Evolutionary conservation across 2,113 vertebrate genomes (phyloP).

Genomic region (Falco punctatus): DNA sequence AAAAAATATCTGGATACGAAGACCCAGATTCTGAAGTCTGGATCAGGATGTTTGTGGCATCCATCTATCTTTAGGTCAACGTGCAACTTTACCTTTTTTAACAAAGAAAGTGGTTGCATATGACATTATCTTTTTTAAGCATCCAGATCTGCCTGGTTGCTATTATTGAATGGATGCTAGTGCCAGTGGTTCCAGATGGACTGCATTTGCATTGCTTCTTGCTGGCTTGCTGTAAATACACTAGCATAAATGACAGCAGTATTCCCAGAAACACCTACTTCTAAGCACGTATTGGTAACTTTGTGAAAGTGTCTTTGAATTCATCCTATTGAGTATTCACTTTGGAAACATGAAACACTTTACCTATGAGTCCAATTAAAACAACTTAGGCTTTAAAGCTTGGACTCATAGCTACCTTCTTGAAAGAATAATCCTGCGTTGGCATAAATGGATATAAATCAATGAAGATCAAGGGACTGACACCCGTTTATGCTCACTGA

Average conservation of each 20-base stretch:
- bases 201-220: not conserved
- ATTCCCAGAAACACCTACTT: not conserved
- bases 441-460: slow-evolving; percentile 13
- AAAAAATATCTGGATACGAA: not conserved
- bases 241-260: not conserved
- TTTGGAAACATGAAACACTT: slow-evolving; percentile 2
- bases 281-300: not conserved
- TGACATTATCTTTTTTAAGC: not conserved
- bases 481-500: not conserved
- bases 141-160: not conserved
- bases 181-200: not conserved
- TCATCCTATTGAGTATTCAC: not conserved
- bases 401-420: not conserved
- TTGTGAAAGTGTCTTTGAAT: not conserved
- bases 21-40: not conserved
- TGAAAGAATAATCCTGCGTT: not conserved
- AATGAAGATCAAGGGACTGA: not conserved
- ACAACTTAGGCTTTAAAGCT: slow-evolving; percentile 12
- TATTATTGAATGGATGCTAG: not conserved
- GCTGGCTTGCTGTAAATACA: not conserved
- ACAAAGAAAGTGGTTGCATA: not conserved
- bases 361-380: slow-evolving; percentile 14
- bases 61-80: not conserved
- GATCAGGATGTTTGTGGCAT: not conserved
- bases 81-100: not conserved